Conservation (phyloP, 2,888 invertebrate genomes). For the Aphidoletes aphidimyza region DNA sequence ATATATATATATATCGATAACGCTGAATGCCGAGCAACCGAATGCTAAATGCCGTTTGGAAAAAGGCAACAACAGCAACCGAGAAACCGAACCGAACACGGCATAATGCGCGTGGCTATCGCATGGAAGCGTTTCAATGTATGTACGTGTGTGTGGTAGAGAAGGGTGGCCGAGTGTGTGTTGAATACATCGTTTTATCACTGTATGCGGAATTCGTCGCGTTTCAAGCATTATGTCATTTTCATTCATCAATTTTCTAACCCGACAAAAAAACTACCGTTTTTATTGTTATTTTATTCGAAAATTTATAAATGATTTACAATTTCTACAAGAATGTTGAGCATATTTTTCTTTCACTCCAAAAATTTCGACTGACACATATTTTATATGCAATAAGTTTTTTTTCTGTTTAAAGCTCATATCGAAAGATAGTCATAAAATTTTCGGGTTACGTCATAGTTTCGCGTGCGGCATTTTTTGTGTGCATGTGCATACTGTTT, state of each 20-base stretch:
- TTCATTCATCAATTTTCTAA: neutral
- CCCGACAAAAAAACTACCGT: neutral
- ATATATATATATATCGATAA: no score
- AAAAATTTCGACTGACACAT: neutral
- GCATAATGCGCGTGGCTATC: conserved; percentile 5
- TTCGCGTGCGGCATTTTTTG: conserved; percentile 35
- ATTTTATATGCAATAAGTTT: neutral
- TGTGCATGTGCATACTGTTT: neutral
- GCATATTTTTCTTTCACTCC: neutral
- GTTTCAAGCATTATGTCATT: neutral
- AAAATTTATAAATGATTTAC: neutral
- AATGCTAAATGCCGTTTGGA: neutral
- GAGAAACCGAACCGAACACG: neutral
- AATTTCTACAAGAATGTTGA: neutral
- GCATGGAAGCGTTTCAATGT: neutral
- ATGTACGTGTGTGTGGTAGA: neutral
- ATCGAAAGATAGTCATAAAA: neutral
- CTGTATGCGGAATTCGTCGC: neutral
- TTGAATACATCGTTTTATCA: neutral
- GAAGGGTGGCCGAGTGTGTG: neutral
- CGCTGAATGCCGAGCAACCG: neutral
- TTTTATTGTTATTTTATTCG: neutral
- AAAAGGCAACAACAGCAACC: neutral
- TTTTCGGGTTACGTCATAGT: conserved; percentile 14
- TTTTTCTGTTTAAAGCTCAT: neutral